A percentile compares a stretch with the other conserved stretches of the same genome.
Evolutionary conservation across 2,888 invertebrate species (phyloP).

Genomic region (Candidula unifasciata): DNA sequence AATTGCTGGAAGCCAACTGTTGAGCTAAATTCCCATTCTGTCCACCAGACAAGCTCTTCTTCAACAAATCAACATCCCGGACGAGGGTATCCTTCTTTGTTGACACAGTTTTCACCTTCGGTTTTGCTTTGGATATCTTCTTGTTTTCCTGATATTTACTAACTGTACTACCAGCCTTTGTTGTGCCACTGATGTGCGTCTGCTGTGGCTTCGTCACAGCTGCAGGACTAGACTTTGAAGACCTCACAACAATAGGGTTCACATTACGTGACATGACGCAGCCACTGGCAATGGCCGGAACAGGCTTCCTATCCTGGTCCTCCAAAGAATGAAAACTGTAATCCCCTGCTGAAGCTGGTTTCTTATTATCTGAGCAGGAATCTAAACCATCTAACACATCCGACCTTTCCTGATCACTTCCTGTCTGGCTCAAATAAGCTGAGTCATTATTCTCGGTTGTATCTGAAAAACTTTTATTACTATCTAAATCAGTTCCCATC

Average conservation of each 20-base stretch:
- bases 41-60: background rate
- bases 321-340: slow-evolving; percentile 35
- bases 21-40: slow-evolving; percentile 49
- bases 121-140: slow-evolving; percentile 10
- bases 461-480: slow-evolving; percentile 48
- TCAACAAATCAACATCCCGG: slow-evolving; percentile 22
- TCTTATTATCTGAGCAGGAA: slow-evolving; percentile 25
- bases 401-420: slow-evolving; percentile 50
- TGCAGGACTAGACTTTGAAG: background rate
- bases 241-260: background rate
- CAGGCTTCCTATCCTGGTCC: slow-evolving; percentile 7
- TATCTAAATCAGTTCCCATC: slow-evolving; percentile 42
- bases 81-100: background rate
- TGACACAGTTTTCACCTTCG: background rate
- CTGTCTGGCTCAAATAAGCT: slow-evolving; percentile 48
- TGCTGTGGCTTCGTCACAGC: slow-evolving; percentile 1
- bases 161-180: background rate
- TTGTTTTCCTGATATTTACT: background rate
- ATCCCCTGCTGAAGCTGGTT: slow-evolving; percentile 13
- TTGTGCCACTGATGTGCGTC: background rate
- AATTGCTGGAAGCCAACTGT: slow-evolving; percentile 40
- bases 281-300: background rate
- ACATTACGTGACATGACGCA: too few relatives aligned
- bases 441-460: slow-evolving; percentile 50
- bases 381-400: slow-evolving; percentile 44